Conservation (phyloP, 1,140 invertebrate species). For the Zaprionus africanus region DNA sequence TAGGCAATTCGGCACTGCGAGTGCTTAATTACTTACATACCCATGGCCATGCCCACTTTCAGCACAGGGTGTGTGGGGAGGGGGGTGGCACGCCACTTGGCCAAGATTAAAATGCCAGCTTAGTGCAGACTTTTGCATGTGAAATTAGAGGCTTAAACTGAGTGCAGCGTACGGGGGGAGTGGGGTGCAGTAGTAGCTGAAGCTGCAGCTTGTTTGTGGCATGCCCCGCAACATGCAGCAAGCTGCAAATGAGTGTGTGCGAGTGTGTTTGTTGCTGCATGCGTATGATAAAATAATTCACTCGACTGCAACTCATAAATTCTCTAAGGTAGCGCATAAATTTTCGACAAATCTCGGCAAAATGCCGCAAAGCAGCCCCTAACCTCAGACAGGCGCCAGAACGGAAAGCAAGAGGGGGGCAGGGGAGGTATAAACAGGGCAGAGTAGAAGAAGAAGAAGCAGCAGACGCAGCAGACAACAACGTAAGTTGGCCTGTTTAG, state of each 20-base stretch:
- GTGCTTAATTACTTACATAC: slow-evolving; percentile 77
- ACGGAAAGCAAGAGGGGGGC: background rate
- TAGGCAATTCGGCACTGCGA: slow-evolving; percentile 71
- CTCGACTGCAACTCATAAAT: slow-evolving; percentile 83
- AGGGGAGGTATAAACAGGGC: background rate
- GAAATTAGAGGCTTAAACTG: slow-evolving; percentile 81
- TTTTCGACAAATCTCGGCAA: slow-evolving; percentile 80
- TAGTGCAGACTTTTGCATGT: slow-evolving; percentile 81
- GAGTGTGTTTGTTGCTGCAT: slow-evolving; percentile 70
- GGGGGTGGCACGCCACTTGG: slow-evolving; percentile 54
- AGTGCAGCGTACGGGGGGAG: slow-evolving; percentile 15
- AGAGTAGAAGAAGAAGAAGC: background rate
- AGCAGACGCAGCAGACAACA: slow-evolving; percentile 19
- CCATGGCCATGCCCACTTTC: slow-evolving; percentile 50
- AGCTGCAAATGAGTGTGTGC: slow-evolving; percentile 24
- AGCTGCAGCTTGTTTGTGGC: slow-evolving; percentile 74
- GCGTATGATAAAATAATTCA: slow-evolving; percentile 83
- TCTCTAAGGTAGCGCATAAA: slow-evolving; percentile 82
- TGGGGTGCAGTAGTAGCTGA: slow-evolving; percentile 6
- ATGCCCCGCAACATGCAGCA: slow-evolving; percentile 43
- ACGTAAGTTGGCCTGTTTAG: slow-evolving; percentile 34
- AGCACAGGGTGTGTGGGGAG: background rate
- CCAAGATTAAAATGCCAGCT: slow-evolving; percentile 80
- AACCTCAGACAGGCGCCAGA: slow-evolving; percentile 56
- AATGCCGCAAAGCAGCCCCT: slow-evolving; percentile 78